phyloP scores from a whole-genome alignment of 1,140 invertebrate genomes.

The Drosophila saltans region DNA sequence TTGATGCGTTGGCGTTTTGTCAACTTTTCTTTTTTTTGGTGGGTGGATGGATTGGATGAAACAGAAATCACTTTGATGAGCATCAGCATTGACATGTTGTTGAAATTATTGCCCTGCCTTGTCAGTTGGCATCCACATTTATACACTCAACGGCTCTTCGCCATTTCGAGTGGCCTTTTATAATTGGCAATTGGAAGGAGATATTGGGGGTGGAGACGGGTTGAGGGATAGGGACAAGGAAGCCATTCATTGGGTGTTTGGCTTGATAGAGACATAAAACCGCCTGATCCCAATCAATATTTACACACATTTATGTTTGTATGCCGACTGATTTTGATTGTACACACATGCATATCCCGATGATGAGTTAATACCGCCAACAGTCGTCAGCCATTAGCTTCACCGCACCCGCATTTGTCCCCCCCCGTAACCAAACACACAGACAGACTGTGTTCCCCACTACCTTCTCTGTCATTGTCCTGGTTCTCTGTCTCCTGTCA shows the following conservation, averaged over 20 bases:
- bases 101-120: slow-evolving; percentile 76
- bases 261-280: slow-evolving; percentile 6
- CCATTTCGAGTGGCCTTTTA: slow-evolving; percentile 54
- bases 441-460: background rate
- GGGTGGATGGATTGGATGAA: slow-evolving; percentile 15
- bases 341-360: slow-evolving; percentile 19
- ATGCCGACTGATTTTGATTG: slow-evolving; percentile 25
- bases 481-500: slow-evolving; percentile 49
- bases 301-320: slow-evolving; percentile 24
- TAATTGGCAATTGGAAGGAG: slow-evolving; percentile 61
- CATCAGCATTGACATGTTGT: slow-evolving; percentile 75
- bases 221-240: no score
- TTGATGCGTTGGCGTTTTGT: slow-evolving; percentile 69
- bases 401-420: slow-evolving; percentile 11
- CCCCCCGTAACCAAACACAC: slow-evolving; percentile 23
- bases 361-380: slow-evolving; percentile 69
- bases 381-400: slow-evolving; percentile 62
- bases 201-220: slow-evolving; percentile 10
- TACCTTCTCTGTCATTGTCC: slow-evolving; percentile 7
- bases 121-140: slow-evolving; percentile 69
- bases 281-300: slow-evolving; percentile 18
- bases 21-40: slow-evolving; percentile 40
- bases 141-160: slow-evolving; percentile 57
- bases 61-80: slow-evolving; percentile 75
- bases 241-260: background rate